These are phyloP conservation scores for Caenorhabditis parvicauda DNA, from an alignment of 2,888 invertebrate genomes.

Conservation along the genomic window DNA sequence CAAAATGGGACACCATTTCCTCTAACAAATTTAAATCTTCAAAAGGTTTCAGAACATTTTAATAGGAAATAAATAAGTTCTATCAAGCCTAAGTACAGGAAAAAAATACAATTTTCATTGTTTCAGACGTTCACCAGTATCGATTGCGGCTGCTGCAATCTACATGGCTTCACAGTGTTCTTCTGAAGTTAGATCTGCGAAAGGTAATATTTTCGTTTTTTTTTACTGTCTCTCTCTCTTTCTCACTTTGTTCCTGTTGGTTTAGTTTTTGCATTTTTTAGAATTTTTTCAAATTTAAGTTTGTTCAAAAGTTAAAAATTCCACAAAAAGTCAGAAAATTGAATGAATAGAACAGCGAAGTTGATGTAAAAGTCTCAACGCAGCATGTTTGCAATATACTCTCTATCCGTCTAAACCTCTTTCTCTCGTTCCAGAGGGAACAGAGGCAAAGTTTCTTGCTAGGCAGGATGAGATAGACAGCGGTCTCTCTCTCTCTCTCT, in stretches of 20 bases:
- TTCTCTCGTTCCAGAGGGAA: no score
- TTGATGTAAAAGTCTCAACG: no score
- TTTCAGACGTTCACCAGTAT: constrained; percentile 83
- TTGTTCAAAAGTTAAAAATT: not conserved
- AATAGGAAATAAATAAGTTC: not conserved
- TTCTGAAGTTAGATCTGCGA: constrained; percentile 87
- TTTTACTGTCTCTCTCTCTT: not conserved
- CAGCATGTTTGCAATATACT: no score
- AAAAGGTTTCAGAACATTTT: not conserved
- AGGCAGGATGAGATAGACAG: no score
- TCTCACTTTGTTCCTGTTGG: no score
- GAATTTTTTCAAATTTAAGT: not conserved
- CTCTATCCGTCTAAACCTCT: no score
- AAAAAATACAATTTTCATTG: not conserved
- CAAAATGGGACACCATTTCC: no score
- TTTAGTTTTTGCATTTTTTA: not conserved
- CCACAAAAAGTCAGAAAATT: not conserved
- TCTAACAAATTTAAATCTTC: no score
- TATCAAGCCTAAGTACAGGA: not conserved
- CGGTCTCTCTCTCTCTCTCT: no score
- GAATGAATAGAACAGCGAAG: not conserved
- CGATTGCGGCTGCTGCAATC: constrained; percentile 97
- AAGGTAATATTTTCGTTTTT: constrained; percentile 66
- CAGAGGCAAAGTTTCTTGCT: no score
- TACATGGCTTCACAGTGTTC: constrained; percentile 98